Base-by-base conservation (phyloP, 1,140 invertebrate genomes). In the Rhopalosiphum maidis region DNA sequence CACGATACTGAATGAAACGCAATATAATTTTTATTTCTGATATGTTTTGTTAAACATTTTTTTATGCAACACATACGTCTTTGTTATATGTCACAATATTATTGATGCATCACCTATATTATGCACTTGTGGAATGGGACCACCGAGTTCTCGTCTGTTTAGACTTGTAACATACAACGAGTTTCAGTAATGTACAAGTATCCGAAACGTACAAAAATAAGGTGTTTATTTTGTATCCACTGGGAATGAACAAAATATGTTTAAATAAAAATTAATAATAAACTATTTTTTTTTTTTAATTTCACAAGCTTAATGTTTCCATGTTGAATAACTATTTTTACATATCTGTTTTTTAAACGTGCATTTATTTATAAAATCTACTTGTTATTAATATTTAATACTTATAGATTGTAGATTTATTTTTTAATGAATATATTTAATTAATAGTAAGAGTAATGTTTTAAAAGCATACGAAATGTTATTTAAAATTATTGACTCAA, bases 221-320 rank as follows among this genome's bases (percentile, higher is more conserved):
- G 18, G 60, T 18, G 30, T n/a, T 77, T n/a, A n/a, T 35, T n/a
- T 77, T 77, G 60, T n/a, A 15, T 77, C 30, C 60, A 18, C 0
- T n/a, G n/a, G 60, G n/a, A 77, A 77, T 77, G n/a, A 18, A 6
- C 6, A 68, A 68, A 77, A n/a, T 15, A 77, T n/a, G 15, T 35
- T n/a, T n/a, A 77, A 77, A 77, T 77, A 77, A 77, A 77, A 77
- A 77, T 77, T n/a, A 77, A 77, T n/a, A 77, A 77, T 21, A 77
- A 18, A n/a, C 30, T 18, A 15, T 77, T 51, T 51, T 21, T 51
- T 51, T 77, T 30, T 77, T 4, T 77, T 21, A 77, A 77, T 18
- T n/a, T 15, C 18, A 77, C 15, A n/a, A 77, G 5, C 30, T 77
- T 11, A 1, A 77, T 35, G 15, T 23, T 18, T 77, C 7, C 15